phyloP scores from a whole-genome alignment of 2,113 vertebrate species.

The Cephalopterus ornatus region DNA sequence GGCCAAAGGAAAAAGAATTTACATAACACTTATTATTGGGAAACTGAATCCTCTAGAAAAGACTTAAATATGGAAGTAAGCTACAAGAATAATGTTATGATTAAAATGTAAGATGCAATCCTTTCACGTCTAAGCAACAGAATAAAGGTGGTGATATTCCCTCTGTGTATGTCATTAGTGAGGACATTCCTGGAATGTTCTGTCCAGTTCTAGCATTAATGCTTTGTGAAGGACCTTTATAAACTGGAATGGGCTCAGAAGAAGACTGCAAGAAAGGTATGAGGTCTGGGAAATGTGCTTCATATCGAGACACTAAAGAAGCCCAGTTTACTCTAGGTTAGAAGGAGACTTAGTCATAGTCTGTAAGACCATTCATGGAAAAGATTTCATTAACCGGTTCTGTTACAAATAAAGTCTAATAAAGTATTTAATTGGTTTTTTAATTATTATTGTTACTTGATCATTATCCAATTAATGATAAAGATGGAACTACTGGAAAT shows the following conservation, averaged over 20 bases:
- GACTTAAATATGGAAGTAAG: neutral
- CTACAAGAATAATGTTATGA: neutral
- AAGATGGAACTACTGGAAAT: neutral
- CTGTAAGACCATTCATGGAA: neutral
- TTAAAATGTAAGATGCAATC: neutral
- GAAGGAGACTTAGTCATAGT: neutral
- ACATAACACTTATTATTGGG: neutral
- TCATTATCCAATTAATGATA: neutral
- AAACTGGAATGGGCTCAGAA: neutral
- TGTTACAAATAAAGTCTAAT: neutral
- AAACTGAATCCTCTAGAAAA: neutral
- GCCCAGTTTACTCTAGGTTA: neutral
- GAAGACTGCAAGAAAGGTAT: neutral
- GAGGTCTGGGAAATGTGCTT: neutral
- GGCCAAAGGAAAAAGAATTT: neutral
- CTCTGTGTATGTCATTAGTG: neutral
- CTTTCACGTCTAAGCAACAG: neutral
- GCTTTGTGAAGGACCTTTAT: neutral
- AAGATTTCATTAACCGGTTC: neutral
- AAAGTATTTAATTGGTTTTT: neutral
- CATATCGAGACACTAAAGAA: neutral
- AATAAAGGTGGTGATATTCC: neutral
- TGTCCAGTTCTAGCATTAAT: neutral
- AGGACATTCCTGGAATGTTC: neutral
- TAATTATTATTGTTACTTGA: neutral